Percentiles rank a stretch among this genome's conserved stretches.
Conservation (phyloP, 2,113 vertebrate species). For the Gasterosteus aculeatus region DNA sequence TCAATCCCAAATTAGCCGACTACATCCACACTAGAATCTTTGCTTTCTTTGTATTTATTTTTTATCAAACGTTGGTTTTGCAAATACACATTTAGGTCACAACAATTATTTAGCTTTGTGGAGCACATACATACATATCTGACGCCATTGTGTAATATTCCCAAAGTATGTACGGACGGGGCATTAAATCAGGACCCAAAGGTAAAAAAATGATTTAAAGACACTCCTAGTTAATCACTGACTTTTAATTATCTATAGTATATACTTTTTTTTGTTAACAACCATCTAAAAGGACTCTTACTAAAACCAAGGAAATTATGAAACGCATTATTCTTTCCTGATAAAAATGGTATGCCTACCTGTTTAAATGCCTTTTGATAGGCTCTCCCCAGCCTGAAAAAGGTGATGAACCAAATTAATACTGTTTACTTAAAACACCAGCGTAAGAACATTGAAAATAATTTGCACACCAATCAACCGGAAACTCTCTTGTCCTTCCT, state of each 20-base stretch:
- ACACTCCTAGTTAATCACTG: background rate
- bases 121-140: background rate
- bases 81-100: background rate
- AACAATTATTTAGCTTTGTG: background rate
- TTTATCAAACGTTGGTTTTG: background rate
- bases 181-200: background rate
- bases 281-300: background rate
- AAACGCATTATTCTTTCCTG: background rate
- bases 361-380: background rate
- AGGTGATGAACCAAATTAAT: background rate
- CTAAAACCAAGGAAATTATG: background rate
- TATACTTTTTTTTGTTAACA: background rate
- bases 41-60: background rate
- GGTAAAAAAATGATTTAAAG: background rate
- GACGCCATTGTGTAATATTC: background rate
- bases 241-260: background rate
- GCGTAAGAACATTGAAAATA: background rate
- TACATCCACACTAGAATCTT: background rate
- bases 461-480: background rate
- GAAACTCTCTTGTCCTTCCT: background rate
- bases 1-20: background rate
- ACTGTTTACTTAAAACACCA: background rate
- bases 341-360: background rate
- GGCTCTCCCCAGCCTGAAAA: background rate
- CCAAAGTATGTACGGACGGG: background rate